Conservation (phyloP, 1,140 invertebrate genomes). For the Copidosoma floridanum region DNA sequence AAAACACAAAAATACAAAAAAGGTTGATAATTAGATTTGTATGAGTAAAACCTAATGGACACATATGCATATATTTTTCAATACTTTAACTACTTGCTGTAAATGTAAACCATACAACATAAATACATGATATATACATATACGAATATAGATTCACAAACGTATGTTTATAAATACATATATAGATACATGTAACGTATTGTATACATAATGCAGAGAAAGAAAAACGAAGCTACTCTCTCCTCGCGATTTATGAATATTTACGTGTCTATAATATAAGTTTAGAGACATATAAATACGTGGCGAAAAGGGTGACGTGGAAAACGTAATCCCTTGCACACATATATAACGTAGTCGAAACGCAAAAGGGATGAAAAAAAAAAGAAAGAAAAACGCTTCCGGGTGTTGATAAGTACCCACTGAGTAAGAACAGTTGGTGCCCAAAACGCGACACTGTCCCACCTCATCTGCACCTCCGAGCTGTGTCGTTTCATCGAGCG, state of each 20-base stretch:
- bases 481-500: too few species aligned
- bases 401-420: too few species aligned
- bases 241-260: background rate
- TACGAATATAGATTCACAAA: conserved; percentile 32
- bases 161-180: conserved; percentile 11
- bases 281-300: background rate
- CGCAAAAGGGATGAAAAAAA: too few species aligned
- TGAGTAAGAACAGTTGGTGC: too few species aligned
- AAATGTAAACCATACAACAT: conserved; percentile 52
- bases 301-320: too few species aligned
- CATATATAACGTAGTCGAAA: too few species aligned
- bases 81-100: conserved; percentile 56
- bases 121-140: conserved; percentile 39
- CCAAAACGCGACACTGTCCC: too few species aligned
- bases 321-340: background rate
- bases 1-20: conserved; percentile 38
- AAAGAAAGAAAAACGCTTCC: too few species aligned
- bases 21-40: conserved; percentile 56
- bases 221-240: conserved; percentile 26
- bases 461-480: too few species aligned
- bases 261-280: background rate
- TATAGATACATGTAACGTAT: background rate
- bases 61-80: conserved; percentile 56
- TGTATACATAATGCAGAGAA: conserved; percentile 28
- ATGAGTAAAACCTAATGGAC: too few species aligned